Base-by-base conservation (phyloP, 2,888 invertebrate genomes). In the Caenorhabditis doughertyi region DNA sequence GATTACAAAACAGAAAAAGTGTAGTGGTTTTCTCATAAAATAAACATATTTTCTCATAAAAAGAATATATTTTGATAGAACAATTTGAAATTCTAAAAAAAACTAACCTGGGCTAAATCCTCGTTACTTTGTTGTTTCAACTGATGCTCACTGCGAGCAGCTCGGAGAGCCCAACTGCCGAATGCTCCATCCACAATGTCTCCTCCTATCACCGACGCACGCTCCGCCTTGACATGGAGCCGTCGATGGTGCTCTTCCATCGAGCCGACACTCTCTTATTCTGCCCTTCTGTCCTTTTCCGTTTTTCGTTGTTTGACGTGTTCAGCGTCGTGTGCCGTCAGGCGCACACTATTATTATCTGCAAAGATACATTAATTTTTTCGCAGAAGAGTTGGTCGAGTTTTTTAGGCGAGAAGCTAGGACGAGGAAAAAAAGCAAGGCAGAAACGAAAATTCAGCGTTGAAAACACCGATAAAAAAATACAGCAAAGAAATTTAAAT, bases 301-400 rank as follows among this genome's bases (percentile, higher is more conserved):
- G 27, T 25, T 44, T 21, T 62, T 60, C 60, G 60, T 62, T 60
- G 73, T 73, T 73, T 64, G 73, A 73, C 62, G 62, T 27, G 65
- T 62, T 39, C 44, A 35, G 64, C 55, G 73, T 62, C 74, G 74
- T 76, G 74, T 76, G 74, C 74, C 47, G 74, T 67, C 47, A 35
- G 56, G 23, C 74, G 74, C 74, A 76, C 74, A 76, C 74, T 73
- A 64, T 76, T 76, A 65, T 76, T 76, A 65, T 74, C 73, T 74
- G 65, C 7, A 74, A 74, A 42, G 49, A 62, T 62, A 32, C 21
- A 47, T 44, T 27, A 3, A n/a, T n/a, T 44, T 42, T 13, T 60
- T 42, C 16, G 42, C 9, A 8, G 39, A 58, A 23, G 13, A 42
- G 11, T 25, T 21, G 13, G 35, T 9, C 18, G 47, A 2, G n/a